These are phyloP conservation scores for Rhodeus uyekii DNA, from an alignment of 2,797 vertebrate genomes.

Conservation along the genomic window DNA sequence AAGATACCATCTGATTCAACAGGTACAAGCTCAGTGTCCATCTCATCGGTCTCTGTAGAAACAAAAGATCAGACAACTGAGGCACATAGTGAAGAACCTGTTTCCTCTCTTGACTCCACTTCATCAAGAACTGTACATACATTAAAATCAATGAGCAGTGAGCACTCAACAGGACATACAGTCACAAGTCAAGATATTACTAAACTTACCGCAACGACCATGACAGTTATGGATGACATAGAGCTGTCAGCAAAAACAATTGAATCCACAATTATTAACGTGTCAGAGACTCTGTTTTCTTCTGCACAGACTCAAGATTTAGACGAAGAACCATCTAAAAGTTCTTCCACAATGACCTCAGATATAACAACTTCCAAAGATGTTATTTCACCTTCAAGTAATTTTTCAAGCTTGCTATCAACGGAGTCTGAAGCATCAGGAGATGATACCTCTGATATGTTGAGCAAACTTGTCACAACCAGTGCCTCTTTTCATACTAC, in stretches of 20 bases:
- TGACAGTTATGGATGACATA: too few relatives aligned
- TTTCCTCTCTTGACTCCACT: neutral
- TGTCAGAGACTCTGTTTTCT: slow-evolving; percentile 25
- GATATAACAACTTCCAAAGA: slow-evolving; percentile 25
- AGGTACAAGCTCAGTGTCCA: neutral
- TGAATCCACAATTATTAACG: slow-evolving; percentile 18
- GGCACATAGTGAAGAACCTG: neutral
- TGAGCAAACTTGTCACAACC: neutral
- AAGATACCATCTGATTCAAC: neutral
- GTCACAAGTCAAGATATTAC: neutral
- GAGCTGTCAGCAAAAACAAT: neutral
- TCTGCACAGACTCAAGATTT: neutral
- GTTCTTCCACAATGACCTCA: slow-evolving; percentile 1
- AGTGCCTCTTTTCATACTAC: neutral
- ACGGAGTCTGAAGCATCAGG: neutral
- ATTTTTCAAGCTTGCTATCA: neutral
- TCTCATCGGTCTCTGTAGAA: neutral
- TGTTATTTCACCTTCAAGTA: neutral
- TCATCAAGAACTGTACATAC: neutral
- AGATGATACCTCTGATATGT: neutral
- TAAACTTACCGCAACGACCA: neutral
- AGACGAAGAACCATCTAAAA: neutral
- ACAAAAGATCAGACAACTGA: neutral
- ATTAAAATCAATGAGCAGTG: neutral
- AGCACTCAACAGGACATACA: neutral